Evolutionary conservation across 2,113 vertebrate genomes (phyloP).

Genomic region (Hemibagrus wyckioides): DNA sequence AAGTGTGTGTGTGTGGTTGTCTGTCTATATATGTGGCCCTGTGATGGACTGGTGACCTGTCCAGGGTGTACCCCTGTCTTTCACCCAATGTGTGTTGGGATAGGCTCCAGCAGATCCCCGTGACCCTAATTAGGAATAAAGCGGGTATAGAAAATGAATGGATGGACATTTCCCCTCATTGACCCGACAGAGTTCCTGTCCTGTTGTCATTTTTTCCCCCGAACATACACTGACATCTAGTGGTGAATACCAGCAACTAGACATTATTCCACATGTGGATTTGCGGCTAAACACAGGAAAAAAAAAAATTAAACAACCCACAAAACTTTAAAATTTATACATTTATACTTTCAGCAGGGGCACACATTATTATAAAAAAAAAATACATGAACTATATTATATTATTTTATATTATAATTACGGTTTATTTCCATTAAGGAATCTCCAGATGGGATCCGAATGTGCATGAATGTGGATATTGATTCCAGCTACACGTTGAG

Average conservation of each 20-base stretch:
- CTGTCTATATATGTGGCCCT: too few relatives aligned
- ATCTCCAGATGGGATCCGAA: background rate
- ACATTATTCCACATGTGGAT: background rate
- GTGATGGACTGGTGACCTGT: too few relatives aligned
- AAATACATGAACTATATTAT: too few relatives aligned
- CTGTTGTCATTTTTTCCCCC: too few relatives aligned
- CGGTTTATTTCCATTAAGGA: background rate
- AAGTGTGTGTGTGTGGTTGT: too few relatives aligned
- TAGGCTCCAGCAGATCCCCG: too few relatives aligned
- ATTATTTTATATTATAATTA: too few relatives aligned
- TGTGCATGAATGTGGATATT: background rate
- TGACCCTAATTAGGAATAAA: too few relatives aligned
- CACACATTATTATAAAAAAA: background rate
- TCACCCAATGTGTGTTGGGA: too few relatives aligned
- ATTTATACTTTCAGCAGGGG: background rate
- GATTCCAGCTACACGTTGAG: background rate
- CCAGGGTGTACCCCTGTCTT: too few relatives aligned
- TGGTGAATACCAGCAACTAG: background rate
- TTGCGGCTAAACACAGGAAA: background rate
- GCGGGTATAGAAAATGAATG: too few relatives aligned
- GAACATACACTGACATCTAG: constrained; percentile 11
- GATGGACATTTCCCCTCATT: too few relatives aligned
- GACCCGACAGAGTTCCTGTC: background rate
- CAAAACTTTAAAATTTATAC: background rate
- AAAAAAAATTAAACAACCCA: background rate